A percentile compares a stretch with the other conserved stretches of the same genome.
These are phyloP conservation scores for Dasysyrphus tricinctus DNA, from an alignment of 2,888 invertebrate species.

Conservation along the genomic window DNA sequence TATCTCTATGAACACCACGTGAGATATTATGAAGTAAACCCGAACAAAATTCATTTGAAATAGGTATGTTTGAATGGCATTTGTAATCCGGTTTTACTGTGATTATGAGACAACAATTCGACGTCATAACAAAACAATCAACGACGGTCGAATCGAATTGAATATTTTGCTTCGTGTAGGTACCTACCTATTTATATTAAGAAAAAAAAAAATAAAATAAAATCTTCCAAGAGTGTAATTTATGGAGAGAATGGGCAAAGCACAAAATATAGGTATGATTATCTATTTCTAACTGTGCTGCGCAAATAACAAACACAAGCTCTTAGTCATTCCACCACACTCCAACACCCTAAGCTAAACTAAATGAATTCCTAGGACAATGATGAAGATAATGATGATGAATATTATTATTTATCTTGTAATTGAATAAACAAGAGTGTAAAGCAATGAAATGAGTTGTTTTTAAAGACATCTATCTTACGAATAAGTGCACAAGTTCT, in stretches of 20 bases:
- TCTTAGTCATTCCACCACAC: background rate
- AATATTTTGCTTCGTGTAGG: background rate
- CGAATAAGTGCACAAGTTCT: background rate
- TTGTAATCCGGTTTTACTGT: constrained; percentile 12
- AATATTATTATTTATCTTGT: background rate
- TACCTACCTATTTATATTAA: too few species aligned
- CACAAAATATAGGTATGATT: background rate
- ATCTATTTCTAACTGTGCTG: background rate
- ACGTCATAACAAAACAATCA: background rate
- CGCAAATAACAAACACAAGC: background rate
- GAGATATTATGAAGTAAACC: too few species aligned
- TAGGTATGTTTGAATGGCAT: background rate
- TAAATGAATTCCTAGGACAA: background rate
- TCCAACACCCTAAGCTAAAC: background rate
- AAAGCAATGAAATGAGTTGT: background rate
- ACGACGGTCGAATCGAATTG: background rate
- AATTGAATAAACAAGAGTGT: background rate
- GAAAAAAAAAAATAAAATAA: background rate
- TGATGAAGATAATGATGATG: background rate
- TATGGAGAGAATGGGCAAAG: background rate
- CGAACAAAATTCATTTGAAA: background rate
- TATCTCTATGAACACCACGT: background rate
- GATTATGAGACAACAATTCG: background rate
- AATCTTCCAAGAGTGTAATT: background rate
- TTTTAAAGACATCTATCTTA: background rate